Evolutionary conservation across 37 sponge, comb jelly and placozoan species (phyloP).

Genomic region (Lycopodina hypogea): DNA sequence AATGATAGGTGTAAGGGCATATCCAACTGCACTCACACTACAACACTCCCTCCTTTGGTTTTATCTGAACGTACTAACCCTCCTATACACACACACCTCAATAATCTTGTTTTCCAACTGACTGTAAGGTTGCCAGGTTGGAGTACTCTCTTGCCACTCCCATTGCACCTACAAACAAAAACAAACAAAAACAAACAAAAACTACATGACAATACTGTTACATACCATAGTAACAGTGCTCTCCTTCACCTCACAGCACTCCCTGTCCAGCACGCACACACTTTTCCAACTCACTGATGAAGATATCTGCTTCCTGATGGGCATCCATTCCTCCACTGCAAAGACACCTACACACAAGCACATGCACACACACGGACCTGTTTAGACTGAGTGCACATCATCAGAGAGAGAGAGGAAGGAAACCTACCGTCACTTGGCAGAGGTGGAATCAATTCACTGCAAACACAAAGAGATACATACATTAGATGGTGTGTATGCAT

Average conservation of each 20-base stretch:
- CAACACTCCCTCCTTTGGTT: no score
- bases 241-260: not conserved
- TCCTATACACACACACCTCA: slow-evolving; percentile 39
- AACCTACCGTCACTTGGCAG: slow-evolving; percentile 71
- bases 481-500: not conserved
- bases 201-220: not conserved
- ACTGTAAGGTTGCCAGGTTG: slow-evolving; percentile 61
- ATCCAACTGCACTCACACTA: no score
- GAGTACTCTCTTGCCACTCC: slow-evolving; percentile 70
- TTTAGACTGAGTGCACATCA: not conserved
- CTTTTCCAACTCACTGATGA: slow-evolving; percentile 16
- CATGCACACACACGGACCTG: slow-evolving; percentile 18
- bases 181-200: not conserved
- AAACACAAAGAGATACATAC: not conserved
- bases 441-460: slow-evolving; percentile 75
- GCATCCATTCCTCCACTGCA: slow-evolving; percentile 45
- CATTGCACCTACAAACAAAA: slow-evolving; percentile 56
- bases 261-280: not conserved
- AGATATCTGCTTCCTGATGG: not conserved
- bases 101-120: slow-evolving; percentile 63
- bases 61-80: not conserved
- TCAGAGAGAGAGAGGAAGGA: no score
- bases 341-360: slow-evolving; percentile 43
- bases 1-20: no score
- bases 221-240: not conserved